Percentiles rank a stretch among this genome's conserved stretches.
Evolutionary conservation across 2,888 invertebrate genomes (phyloP).

Genomic region (Neria commutata): DNA sequence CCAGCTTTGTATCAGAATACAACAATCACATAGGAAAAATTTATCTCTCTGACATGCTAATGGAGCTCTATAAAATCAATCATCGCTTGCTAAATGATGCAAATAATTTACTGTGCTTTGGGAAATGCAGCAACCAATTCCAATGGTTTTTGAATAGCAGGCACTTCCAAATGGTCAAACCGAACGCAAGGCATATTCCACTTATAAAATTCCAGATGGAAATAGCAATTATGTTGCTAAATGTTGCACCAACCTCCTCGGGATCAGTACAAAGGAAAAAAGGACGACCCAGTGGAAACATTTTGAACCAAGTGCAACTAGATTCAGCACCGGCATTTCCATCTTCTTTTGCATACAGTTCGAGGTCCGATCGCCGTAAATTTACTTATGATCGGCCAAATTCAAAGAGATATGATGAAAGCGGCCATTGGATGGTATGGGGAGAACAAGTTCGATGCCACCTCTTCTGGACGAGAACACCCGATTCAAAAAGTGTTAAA

Average conservation of each 20-base stretch:
- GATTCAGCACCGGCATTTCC: too few species aligned
- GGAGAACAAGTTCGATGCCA: constrained; percentile 11
- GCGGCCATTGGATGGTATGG: constrained; percentile 1
- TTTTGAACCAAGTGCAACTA: neutral
- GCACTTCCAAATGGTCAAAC: too few species aligned
- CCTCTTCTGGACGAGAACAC: constrained; percentile 5
- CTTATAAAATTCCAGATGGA: too few species aligned
- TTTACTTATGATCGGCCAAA: too few species aligned
- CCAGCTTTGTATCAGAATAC: constrained; percentile 5
- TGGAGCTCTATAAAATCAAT: constrained; percentile 10
- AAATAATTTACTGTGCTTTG: too few species aligned
- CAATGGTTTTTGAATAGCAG: too few species aligned
- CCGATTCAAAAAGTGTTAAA: constrained; percentile 6
- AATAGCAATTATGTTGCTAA: too few species aligned
- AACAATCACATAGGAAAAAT: constrained; percentile 1
- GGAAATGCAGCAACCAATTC: too few species aligned
- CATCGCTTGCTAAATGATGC: too few species aligned
- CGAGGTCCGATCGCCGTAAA: neutral
- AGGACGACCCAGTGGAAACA: constrained; percentile 5
- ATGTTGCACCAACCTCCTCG: neutral
- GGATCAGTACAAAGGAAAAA: constrained; percentile 9
- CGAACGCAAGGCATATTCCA: too few species aligned
- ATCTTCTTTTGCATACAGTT: too few species aligned
- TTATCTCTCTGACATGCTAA: constrained; percentile 2
- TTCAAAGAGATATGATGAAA: constrained; percentile 3